Evolutionary conservation across 2,888 invertebrate species (phyloP).

Genomic region (Pterobdella sp.): DNA sequence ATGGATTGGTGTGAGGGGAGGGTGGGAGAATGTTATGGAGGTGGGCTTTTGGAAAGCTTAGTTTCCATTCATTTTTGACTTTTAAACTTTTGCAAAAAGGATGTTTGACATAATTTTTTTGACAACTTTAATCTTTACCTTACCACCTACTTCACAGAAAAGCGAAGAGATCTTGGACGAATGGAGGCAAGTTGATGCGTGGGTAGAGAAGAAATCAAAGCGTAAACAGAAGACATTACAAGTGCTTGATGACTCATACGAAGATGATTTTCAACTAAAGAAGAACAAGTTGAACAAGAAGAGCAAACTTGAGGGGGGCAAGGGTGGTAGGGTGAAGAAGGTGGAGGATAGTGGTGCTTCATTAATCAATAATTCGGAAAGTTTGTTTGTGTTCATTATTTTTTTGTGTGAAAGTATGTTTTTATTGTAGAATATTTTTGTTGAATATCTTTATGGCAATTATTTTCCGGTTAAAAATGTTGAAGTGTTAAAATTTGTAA

Average conservation of each 20-base stretch:
- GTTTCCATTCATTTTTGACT: not conserved
- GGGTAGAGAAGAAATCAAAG: not conserved
- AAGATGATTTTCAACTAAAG: conserved; percentile 4
- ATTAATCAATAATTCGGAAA: no score
- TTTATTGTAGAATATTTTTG: no score
- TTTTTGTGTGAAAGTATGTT: no score
- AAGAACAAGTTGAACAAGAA: not conserved
- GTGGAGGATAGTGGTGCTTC: not conserved
- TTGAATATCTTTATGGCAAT: no score
- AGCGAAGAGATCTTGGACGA: conserved; percentile 11
- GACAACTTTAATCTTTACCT: no score
- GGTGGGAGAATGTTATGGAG: no score
- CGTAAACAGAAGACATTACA: conserved; percentile 2
- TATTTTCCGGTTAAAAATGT: no score
- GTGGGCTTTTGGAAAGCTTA: not conserved
- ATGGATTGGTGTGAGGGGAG: not conserved
- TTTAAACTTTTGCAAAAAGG: not conserved
- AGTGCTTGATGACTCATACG: not conserved
- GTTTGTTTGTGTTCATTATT: no score
- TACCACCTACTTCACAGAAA: not conserved
- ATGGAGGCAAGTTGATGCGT: conserved; percentile 5
- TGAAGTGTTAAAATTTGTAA: no score
- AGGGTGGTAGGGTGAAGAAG: not conserved
- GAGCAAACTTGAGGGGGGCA: not conserved
- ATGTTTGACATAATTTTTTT: no score